These are phyloP conservation scores for Lasius fuliginosus DNA, from an alignment of 2,888 invertebrate species.

Conservation along the genomic window DNA sequence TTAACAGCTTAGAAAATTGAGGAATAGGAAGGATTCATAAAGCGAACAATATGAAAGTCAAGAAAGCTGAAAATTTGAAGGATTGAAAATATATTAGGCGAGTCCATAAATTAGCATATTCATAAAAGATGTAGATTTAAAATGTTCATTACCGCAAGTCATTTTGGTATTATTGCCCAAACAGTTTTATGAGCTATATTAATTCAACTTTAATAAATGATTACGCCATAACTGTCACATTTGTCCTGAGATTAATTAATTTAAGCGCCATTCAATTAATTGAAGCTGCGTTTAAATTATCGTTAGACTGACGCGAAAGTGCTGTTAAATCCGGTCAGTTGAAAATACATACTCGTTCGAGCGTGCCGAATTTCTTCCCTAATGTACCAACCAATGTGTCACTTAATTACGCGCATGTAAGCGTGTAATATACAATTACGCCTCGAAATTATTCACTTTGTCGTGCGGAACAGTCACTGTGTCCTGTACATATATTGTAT, in stretches of 20 bases:
- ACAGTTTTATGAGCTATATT: neutral
- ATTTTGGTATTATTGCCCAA: neutral
- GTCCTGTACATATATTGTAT: slow-evolving; percentile 20
- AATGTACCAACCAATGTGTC: slow-evolving; percentile 31
- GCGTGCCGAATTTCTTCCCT: slow-evolving; percentile 32
- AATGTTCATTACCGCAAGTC: neutral
- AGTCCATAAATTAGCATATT: neutral
- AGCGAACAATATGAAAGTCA: neutral
- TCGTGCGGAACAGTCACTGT: neutral
- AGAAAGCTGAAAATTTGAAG: neutral
- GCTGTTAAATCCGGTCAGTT: slow-evolving; percentile 20
- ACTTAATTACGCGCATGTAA: slow-evolving; percentile 43
- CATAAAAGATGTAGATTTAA: neutral
- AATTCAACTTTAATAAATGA: neutral
- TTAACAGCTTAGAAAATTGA: neutral
- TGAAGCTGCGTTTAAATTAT: slow-evolving; percentile 16
- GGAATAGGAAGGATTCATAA: neutral
- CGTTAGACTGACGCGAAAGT: neutral
- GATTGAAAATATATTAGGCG: neutral
- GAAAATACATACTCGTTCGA: slow-evolving; percentile 38
- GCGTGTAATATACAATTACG: slow-evolving; percentile 32
- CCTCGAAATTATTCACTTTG: slow-evolving; percentile 22
- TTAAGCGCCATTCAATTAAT: slow-evolving; percentile 28
- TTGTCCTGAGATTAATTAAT: slow-evolving; percentile 30
- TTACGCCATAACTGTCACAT: neutral